A percentile compares a stretch with the other conserved stretches of the same genome.
phyloP scores from a whole-genome alignment of 2,888 invertebrate species.

The Agrotis ipsilon region DNA sequence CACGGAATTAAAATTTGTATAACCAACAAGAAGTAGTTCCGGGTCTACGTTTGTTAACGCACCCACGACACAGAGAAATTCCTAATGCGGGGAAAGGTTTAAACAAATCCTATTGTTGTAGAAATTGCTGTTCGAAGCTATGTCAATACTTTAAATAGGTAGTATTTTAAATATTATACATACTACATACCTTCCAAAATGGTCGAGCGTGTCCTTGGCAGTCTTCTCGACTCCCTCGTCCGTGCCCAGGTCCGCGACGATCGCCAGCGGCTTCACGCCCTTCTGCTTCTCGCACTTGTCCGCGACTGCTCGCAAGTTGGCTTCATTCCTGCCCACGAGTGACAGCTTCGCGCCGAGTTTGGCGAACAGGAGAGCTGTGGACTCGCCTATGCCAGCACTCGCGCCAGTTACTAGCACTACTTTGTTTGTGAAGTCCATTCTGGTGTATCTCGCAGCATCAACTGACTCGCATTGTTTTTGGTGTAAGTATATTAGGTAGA shows the following conservation, averaged over 20 bases:
- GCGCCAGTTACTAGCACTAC: conserved; percentile 76
- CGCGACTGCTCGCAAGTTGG: conserved; percentile 66
- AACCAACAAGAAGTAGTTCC: too few relatives aligned
- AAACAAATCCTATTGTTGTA: too few relatives aligned
- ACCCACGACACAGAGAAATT: too few relatives aligned
- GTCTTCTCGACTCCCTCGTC: conserved; percentile 73
- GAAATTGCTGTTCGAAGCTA: not conserved
- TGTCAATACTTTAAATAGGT: not conserved
- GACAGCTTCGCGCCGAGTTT: conserved; percentile 69
- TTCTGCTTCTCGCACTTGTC: conserved; percentile 62
- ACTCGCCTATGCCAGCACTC: conserved; percentile 74
- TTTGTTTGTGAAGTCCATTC: conserved; percentile 67
- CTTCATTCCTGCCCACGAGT: conserved; percentile 70
- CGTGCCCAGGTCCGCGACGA: conserved; percentile 73
- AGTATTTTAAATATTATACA: not conserved
- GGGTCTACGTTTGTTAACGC: too few relatives aligned
- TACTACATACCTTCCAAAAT: conserved; percentile 65
- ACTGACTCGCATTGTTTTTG: conserved; percentile 10
- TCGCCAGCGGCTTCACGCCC: conserved; percentile 64
- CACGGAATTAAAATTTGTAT: too few relatives aligned
- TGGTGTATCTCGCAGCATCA: not conserved
- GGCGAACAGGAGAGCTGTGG: conserved; percentile 69
- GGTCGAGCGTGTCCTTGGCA: conserved; percentile 68
- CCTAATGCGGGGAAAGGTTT: too few relatives aligned
- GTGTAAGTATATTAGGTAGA: conserved; percentile 5